Percentiles rank a stretch among this genome's conserved stretches.
These are phyloP conservation scores for Drosophila nebulosa DNA, from an alignment of 1,140 invertebrate species.

Conservation along the genomic window DNA sequence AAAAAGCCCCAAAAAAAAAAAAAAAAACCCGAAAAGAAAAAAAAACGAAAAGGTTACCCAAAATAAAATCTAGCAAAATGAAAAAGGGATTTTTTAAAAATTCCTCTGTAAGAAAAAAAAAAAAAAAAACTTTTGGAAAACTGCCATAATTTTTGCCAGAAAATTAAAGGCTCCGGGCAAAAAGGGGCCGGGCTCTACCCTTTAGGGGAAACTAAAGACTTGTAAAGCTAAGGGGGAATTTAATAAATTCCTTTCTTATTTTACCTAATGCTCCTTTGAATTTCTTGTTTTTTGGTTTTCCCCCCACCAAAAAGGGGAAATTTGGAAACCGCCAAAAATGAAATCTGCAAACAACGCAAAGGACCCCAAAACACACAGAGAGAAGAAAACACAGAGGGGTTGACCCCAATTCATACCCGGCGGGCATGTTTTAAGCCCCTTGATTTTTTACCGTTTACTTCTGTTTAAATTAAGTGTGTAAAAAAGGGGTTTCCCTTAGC, in stretches of 20 bases:
- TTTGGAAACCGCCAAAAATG: conserved; percentile 9
- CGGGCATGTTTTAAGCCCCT: background rate
- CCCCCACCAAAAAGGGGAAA: background rate
- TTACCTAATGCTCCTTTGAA: conserved; percentile 58
- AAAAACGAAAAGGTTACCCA: conserved; percentile 13
- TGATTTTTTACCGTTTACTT: background rate
- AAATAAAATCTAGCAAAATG: conserved; percentile 32
- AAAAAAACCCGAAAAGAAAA: too few species aligned
- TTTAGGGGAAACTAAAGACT: conserved; percentile 27
- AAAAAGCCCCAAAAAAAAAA: background rate
- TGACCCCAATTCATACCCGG: background rate
- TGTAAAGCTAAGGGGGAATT: conserved; percentile 55
- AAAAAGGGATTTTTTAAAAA: conserved; percentile 60
- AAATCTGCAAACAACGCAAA: conserved; percentile 40
- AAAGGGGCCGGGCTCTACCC: background rate
- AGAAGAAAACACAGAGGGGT: background rate
- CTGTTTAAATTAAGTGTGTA: background rate
- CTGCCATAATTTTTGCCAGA: conserved; percentile 35
- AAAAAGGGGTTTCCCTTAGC: background rate
- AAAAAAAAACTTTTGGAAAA: conserved; percentile 27
- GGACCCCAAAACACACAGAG: background rate
- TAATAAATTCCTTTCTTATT: conserved; percentile 61
- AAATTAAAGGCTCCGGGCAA: conserved; percentile 51
- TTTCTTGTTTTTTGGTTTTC: conserved; percentile 29
- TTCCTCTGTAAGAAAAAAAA: conserved; percentile 35